These are phyloP conservation scores for Triplophysa rosa DNA, from an alignment of 2,113 vertebrate species.

Conservation along the genomic window DNA sequence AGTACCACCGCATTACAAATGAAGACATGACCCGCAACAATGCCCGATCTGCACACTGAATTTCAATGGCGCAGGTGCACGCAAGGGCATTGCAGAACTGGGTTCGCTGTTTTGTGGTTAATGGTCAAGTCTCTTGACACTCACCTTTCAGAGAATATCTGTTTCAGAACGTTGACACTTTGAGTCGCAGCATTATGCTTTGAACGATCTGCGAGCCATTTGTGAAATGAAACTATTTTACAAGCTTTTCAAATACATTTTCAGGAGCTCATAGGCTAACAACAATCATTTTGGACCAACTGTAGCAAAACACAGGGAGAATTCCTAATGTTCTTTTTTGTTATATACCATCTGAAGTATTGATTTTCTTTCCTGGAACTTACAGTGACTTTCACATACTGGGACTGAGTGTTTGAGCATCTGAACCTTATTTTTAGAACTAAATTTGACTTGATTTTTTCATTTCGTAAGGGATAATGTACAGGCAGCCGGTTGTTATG, in stretches of 20 bases:
- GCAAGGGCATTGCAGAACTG: neutral
- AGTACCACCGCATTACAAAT: constrained; percentile 17
- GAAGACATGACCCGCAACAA: neutral
- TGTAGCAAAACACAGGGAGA: constrained; percentile 6
- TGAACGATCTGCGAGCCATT: constrained; percentile 31
- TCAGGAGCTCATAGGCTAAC: constrained; percentile 36
- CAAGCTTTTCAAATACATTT: constrained; percentile 42
- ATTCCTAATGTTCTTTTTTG: constrained; percentile 6
- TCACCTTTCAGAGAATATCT: constrained; percentile 22
- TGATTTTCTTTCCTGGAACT: too few relatives aligned
- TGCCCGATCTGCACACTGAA: neutral
- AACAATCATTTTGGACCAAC: constrained; percentile 34
- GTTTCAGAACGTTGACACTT: constrained; percentile 17
- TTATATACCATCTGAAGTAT: neutral
- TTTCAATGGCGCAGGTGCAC: neutral
- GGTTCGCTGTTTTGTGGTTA: neutral
- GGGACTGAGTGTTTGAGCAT: neutral
- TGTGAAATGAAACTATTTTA: constrained; percentile 44
- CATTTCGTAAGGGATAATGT: too few relatives aligned
- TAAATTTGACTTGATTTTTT: neutral
- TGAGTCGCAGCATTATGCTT: constrained; percentile 36
- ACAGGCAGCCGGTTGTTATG: too few relatives aligned
- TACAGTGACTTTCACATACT: too few relatives aligned
- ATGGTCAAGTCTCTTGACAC: constrained; percentile 20
- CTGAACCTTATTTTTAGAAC: neutral